These are phyloP conservation scores for Coregonus sp. DNA, from an alignment of 2,797 vertebrate genomes.

Conservation along the genomic window DNA sequence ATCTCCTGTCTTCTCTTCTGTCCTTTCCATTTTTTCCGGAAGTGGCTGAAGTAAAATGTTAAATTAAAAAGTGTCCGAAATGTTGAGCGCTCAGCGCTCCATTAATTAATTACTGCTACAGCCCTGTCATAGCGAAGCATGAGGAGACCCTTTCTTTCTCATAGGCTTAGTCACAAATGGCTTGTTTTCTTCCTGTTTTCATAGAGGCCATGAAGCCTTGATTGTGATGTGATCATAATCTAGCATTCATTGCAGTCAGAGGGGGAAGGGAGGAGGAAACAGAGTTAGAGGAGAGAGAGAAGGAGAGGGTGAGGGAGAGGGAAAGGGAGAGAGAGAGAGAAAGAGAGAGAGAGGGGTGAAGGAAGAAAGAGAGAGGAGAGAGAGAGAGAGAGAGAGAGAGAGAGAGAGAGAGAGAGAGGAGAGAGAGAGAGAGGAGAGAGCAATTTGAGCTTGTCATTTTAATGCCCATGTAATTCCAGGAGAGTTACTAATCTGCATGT, in stretches of 20 bases:
- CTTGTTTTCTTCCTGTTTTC: too few relatives aligned
- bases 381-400: too few relatives aligned
- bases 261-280: not conserved
- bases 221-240: not conserved
- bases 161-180: too few relatives aligned
- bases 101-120: conserved; percentile 56
- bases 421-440: not conserved
- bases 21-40: conserved; percentile 4
- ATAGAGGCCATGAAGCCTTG: not conserved
- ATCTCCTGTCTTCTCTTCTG: not conserved
- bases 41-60: conserved; percentile 53
- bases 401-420: too few relatives aligned
- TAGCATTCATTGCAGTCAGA: not conserved
- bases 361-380: too few relatives aligned
- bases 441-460: conserved; percentile 29
- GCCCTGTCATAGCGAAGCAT: conserved; percentile 33
- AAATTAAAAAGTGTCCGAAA: conserved; percentile 59
- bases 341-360: too few relatives aligned
- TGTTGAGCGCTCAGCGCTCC: conserved; percentile 37
- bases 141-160: conserved; percentile 8
- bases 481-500: conserved; percentile 20
- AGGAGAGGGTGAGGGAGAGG: not conserved
- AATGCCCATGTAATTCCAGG: conserved; percentile 27
- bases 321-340: conserved; percentile 10
- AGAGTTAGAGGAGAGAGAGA: conserved; percentile 8